Conservation (phyloP, 2,113 vertebrate species). For the Hypomesus transpacificus region DNA sequence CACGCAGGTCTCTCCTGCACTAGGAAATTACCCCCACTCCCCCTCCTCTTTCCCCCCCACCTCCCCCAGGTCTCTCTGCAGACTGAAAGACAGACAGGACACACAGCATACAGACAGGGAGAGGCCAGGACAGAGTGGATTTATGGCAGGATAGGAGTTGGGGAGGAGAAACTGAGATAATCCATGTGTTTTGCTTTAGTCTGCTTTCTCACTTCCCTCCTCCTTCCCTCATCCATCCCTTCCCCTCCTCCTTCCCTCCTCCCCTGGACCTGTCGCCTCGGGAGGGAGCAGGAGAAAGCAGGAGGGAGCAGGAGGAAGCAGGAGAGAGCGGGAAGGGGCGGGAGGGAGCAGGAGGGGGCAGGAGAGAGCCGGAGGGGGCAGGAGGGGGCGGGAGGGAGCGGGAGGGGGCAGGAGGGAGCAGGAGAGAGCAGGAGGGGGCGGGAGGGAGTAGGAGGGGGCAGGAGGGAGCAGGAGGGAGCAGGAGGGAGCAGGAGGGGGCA, state of each 20-base stretch:
- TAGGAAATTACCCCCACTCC: not conserved
- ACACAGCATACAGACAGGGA: not conserved
- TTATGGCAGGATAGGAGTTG: not conserved
- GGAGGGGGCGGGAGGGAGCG: too few relatives aligned
- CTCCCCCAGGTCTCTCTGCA: not conserved
- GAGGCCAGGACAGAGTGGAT: not conserved
- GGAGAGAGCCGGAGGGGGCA: too few relatives aligned
- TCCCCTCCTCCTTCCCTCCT: not conserved
- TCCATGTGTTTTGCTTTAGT: slow-evolving; percentile 1
- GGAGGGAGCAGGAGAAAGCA: too few relatives aligned
- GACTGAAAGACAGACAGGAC: not conserved
- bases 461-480: too few relatives aligned
- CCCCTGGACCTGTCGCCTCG: too few relatives aligned
- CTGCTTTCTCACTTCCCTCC: not conserved
- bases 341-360: too few relatives aligned
- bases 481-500: too few relatives aligned
- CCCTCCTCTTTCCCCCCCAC: not conserved
- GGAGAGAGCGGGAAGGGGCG: too few relatives aligned
- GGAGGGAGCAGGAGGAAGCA: too few relatives aligned
- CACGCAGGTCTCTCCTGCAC: not conserved
- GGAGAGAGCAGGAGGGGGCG: too few relatives aligned
- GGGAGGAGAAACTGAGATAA: not conserved
- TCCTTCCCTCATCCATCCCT: not conserved
- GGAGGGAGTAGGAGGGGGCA: too few relatives aligned
- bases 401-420: too few relatives aligned